phyloP scores from a whole-genome alignment of 2,797 vertebrate species.

The Pogoniulus pusillus region DNA sequence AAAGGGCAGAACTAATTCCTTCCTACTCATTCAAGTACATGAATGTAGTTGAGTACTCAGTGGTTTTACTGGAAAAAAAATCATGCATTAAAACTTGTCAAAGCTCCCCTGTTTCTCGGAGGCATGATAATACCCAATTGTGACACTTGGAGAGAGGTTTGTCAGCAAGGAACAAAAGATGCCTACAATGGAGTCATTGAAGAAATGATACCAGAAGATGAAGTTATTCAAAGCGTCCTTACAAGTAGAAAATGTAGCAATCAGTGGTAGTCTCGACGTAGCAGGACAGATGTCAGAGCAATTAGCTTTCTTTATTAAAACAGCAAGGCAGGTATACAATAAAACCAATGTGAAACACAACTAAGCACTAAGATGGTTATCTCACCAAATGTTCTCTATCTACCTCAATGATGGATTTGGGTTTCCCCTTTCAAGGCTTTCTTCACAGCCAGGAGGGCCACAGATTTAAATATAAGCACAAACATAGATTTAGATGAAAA shows the following conservation, averaged over 20 bases:
- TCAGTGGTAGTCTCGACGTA: neutral
- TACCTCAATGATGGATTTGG: neutral
- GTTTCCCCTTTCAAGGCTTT: neutral
- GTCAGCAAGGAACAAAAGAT: neutral
- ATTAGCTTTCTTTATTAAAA: neutral
- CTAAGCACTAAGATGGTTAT: neutral
- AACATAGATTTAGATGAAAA: neutral
- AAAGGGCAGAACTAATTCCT: neutral
- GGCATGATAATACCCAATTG: neutral
- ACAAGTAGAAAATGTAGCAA: neutral
- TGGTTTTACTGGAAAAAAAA: neutral
- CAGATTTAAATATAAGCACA: neutral
- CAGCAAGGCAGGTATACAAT: neutral
- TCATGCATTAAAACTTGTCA: neutral
- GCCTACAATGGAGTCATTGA: neutral
- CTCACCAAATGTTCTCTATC: neutral
- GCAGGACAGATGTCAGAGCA: neutral
- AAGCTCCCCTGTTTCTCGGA: neutral
- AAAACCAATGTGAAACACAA: neutral
- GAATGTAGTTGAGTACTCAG: neutral
- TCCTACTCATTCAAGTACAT: neutral
- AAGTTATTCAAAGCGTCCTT: neutral
- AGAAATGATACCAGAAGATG: neutral
- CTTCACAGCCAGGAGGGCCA: neutral
- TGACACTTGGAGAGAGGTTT: neutral